A percentile compares a stretch with the other conserved stretches of the same genome.
Conservation (phyloP, 2,113 vertebrate genomes). For the Anoura caudifer region DNA sequence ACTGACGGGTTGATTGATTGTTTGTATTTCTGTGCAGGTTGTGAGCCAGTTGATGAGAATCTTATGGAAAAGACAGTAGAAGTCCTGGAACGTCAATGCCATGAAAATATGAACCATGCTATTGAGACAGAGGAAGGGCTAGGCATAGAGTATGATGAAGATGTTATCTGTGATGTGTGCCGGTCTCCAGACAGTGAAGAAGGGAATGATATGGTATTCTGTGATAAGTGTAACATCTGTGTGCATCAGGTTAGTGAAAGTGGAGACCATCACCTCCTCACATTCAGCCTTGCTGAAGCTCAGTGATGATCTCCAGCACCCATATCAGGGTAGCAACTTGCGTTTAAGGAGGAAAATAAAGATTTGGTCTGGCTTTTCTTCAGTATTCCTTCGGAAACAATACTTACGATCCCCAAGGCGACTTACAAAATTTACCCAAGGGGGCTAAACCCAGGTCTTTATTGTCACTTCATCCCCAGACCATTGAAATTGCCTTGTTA, state of each 20-base stretch:
- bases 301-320: constrained; percentile 12
- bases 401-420: not conserved
- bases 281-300: constrained; percentile 30
- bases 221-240: constrained; percentile 98
- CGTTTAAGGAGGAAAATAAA: constrained; percentile 46
- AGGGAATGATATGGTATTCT: constrained; percentile 99
- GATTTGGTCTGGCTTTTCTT: constrained; percentile 15
- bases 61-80: constrained; percentile 95
- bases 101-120: constrained; percentile 97
- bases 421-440: constrained; percentile 3
- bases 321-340: constrained; percentile 26
- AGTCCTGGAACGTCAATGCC: constrained; percentile 93
- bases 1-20: constrained; percentile 48
- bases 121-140: constrained; percentile 97
- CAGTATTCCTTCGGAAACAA: constrained; percentile 38
- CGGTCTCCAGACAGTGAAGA: constrained; percentile 97
- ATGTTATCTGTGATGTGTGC: constrained; percentile 99
- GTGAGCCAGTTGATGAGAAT: constrained; percentile 89
- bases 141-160: constrained; percentile 98
- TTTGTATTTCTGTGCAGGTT: constrained; percentile 83
- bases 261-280: not conserved
- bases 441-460: not conserved
- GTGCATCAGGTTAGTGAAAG: constrained; percentile 92
- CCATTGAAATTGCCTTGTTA: constrained; percentile 13
- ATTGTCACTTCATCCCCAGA: constrained; percentile 8